These are phyloP conservation scores for Chymomyza fuscimana DNA, from an alignment of 2,888 invertebrate genomes.

Conservation along the genomic window DNA sequence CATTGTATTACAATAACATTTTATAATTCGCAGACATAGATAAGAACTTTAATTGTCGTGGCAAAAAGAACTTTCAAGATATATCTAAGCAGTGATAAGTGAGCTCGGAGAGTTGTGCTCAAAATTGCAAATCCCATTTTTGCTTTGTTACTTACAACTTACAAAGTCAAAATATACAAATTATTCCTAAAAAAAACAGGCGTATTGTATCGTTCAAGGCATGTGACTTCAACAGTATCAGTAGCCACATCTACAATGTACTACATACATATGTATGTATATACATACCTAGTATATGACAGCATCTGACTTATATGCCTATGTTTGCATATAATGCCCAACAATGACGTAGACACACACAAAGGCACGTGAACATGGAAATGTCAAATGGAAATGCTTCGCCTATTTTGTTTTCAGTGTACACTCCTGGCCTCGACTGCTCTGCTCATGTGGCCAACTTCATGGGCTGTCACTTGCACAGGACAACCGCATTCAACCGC, in stretches of 20 bases:
- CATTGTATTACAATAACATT: too few species aligned
- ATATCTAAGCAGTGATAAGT: too few species aligned
- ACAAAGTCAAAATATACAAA: neutral
- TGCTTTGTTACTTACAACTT: too few species aligned
- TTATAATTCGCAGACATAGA: too few species aligned
- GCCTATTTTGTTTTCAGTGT: conserved; percentile 22
- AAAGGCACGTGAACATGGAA: conserved; percentile 15
- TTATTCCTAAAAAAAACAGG: neutral
- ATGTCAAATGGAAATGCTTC: conserved; percentile 21
- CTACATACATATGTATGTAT: neutral
- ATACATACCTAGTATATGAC: neutral
- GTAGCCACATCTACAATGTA: neutral
- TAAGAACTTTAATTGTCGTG: too few species aligned
- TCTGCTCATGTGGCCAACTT: conserved; percentile 5
- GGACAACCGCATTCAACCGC: neutral
- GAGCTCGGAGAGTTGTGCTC: too few species aligned
- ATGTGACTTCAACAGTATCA: neutral
- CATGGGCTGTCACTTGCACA: conserved; percentile 14
- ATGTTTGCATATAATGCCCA: neutral
- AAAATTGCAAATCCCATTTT: neutral
- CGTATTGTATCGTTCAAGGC: neutral
- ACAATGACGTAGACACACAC: conserved; percentile 18
- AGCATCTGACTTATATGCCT: neutral
- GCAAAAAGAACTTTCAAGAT: too few species aligned
- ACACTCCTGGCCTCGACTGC: neutral